Conservation (phyloP, 2,888 invertebrate species). For the Acanthoscelides obtectus region DNA sequence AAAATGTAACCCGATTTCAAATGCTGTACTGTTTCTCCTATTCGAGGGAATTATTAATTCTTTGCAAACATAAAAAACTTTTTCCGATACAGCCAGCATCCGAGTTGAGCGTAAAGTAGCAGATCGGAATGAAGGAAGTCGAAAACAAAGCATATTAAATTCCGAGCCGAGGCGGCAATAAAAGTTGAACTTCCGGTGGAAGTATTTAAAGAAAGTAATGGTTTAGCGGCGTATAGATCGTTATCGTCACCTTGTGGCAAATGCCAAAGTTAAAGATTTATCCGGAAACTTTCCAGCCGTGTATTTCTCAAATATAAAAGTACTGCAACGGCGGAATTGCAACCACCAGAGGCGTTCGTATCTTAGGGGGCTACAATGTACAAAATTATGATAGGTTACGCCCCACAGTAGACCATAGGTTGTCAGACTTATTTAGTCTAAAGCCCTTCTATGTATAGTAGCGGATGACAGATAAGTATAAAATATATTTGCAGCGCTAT, state of each 20-base stretch:
- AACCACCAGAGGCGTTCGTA: background rate
- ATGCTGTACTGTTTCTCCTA: too few species aligned
- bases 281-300: conserved; percentile 30
- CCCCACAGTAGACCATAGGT: too few species aligned
- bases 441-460: too few species aligned
- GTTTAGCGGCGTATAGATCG: conserved; percentile 29
- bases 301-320: conserved; percentile 31
- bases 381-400: too few species aligned
- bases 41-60: background rate
- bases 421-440: too few species aligned
- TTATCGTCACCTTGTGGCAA: conserved; percentile 38
- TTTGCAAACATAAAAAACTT: background rate
- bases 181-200: conserved; percentile 10
- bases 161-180: background rate
- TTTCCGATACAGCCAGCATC: background rate
- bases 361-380: too few species aligned
- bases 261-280: conserved; percentile 31
- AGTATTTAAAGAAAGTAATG: conserved; percentile 14
- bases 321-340: conserved; percentile 9
- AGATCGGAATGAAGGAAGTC: background rate
- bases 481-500: too few species aligned
- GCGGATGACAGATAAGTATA: too few species aligned
- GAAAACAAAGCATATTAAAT: background rate
- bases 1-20: too few species aligned
- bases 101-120: background rate